Conservation (phyloP, 2,113 vertebrate species). For the Ammodramus savannarum region DNA sequence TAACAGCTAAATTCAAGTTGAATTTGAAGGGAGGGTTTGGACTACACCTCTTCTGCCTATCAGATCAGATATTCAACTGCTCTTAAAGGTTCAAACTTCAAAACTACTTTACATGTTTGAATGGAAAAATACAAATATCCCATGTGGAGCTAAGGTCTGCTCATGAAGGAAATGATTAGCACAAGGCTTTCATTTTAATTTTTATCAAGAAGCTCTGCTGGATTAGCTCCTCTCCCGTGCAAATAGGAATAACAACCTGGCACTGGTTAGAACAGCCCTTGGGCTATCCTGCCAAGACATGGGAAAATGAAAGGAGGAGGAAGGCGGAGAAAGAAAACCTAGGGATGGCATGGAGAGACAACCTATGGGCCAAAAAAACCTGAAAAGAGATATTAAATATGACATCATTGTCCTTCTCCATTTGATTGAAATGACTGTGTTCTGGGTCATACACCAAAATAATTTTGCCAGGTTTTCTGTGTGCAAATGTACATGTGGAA, state of each 20-base stretch:
- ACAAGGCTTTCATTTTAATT: neutral
- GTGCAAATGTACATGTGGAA: neutral
- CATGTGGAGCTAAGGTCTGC: neutral
- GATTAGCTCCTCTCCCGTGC: neutral
- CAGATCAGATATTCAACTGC: neutral
- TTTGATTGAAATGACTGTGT: neutral
- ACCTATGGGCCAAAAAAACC: neutral
- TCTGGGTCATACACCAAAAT: neutral
- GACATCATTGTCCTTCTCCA: neutral
- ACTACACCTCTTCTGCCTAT: neutral
- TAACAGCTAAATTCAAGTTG: neutral
- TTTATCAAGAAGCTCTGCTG: neutral
- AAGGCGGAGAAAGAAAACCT: neutral
- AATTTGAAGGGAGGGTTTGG: neutral
- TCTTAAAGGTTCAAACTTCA: neutral
- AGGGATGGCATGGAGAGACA: neutral
- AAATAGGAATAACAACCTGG: neutral
- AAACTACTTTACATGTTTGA: neutral
- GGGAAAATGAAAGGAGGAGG: neutral
- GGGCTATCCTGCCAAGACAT: neutral
- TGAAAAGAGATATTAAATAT: neutral
- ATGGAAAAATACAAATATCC: neutral
- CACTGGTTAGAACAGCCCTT: neutral
- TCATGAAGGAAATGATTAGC: neutral
- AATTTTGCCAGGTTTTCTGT: neutral